These are phyloP conservation scores for Darevskia nairensis DNA, from an alignment of 2,797 vertebrate species.

Conservation along the genomic window DNA sequence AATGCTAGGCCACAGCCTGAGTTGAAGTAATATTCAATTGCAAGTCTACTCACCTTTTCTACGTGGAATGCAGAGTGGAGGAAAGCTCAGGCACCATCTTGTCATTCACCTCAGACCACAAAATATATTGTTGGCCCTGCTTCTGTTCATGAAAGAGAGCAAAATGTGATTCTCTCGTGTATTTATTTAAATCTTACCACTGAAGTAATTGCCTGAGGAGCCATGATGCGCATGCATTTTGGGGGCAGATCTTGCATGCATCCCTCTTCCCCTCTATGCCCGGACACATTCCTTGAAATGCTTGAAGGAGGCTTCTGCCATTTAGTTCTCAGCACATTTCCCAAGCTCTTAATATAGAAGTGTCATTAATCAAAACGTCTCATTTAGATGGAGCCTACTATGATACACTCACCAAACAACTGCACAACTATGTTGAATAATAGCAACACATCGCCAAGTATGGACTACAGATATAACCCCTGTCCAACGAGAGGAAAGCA, in stretches of 20 bases:
- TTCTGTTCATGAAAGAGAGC: background rate
- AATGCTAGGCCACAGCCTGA: too few species aligned
- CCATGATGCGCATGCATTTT: background rate
- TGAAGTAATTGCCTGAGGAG: background rate
- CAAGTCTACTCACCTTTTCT: too few species aligned
- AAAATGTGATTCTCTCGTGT: background rate
- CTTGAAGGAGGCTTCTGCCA: background rate
- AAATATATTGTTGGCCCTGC: background rate
- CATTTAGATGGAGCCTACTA: conserved; percentile 39
- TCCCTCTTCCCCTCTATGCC: too few species aligned
- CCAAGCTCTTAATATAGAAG: background rate
- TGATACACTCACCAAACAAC: conserved; percentile 55
- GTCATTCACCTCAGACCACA: background rate
- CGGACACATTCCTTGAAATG: background rate
- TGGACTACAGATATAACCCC: conserved; percentile 55
- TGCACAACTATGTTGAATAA: conserved; percentile 60
- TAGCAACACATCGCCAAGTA: conserved; percentile 64
- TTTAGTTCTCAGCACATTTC: background rate
- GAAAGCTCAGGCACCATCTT: background rate
- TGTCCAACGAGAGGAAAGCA: conserved; percentile 49
- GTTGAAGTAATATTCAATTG: too few species aligned
- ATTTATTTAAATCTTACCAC: background rate
- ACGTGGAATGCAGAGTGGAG: too few species aligned
- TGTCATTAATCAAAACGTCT: background rate
- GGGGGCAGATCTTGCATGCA: too few species aligned